Evolutionary conservation across 2,113 vertebrate species (phyloP).

Genomic region (Datnioides undecimradiatus): DNA sequence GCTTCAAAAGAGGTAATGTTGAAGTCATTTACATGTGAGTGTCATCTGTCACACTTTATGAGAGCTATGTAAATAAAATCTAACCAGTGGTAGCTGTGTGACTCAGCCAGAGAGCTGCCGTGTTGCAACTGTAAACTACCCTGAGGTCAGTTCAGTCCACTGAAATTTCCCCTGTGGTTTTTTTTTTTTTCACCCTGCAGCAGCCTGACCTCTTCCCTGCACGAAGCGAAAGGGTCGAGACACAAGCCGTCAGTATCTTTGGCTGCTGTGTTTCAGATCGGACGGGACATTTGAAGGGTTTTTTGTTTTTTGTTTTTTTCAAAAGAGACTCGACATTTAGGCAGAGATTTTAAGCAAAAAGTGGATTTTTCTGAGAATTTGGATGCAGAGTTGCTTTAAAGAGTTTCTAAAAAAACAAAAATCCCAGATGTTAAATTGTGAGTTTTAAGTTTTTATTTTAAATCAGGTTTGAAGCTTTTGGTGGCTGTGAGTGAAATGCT

Average conservation of each 20-base stretch:
- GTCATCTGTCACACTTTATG: neutral
- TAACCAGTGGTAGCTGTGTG: constrained; percentile 11
- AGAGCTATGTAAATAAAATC: constrained; percentile 33
- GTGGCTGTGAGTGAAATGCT: constrained; percentile 18
- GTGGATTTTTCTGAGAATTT: neutral
- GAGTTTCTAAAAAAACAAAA: neutral
- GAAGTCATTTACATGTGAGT: constrained; percentile 4
- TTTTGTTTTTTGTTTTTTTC: no score
- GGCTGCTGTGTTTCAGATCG: neutral
- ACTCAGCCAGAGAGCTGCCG: constrained; percentile 31
- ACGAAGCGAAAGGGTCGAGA: constrained; percentile 46
- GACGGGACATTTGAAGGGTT: constrained; percentile 45
- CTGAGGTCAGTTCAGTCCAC: constrained; percentile 46
- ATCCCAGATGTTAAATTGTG: neutral
- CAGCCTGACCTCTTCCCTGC: constrained; percentile 20
- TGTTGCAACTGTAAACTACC: constrained; percentile 53
- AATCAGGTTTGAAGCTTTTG: neutral
- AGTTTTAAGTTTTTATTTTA: neutral
- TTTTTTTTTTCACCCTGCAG: constrained; percentile 51
- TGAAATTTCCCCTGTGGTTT: constrained; percentile 71
- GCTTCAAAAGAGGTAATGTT: neutral
- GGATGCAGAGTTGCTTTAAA: neutral
- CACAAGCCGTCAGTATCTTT: neutral
- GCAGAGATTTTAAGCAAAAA: neutral
- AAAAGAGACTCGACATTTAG: constrained; percentile 11